phyloP scores from a whole-genome alignment of 2,888 invertebrate species.

The Corythucha ciliata region DNA sequence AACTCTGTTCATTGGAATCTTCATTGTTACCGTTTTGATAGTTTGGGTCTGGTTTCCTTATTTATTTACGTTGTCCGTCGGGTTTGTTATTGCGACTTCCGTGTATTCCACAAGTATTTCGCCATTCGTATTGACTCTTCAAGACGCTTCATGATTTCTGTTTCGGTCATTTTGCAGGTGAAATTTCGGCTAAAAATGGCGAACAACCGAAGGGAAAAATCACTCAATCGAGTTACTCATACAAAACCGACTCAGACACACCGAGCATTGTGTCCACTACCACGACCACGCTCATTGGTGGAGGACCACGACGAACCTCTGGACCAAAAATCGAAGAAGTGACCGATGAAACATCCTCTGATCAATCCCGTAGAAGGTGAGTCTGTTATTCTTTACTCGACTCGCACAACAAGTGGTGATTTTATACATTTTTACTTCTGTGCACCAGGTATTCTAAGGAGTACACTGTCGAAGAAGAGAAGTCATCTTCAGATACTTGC shows the following conservation, averaged over 20 bases:
- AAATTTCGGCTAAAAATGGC: slow-evolving; percentile 60
- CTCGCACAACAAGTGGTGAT: neutral
- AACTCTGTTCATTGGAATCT: no score
- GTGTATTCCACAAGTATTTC: no score
- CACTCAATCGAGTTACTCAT: slow-evolving; percentile 59
- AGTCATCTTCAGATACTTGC: slow-evolving; percentile 7
- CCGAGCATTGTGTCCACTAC: slow-evolving; percentile 30
- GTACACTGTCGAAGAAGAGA: slow-evolving; percentile 28
- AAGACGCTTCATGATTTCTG: no score
- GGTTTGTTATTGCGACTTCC: no score
- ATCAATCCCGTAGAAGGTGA: neutral
- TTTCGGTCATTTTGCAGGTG: slow-evolving; percentile 46
- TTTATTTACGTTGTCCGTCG: no score
- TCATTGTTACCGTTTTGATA: no score
- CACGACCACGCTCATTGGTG: slow-evolving; percentile 30
- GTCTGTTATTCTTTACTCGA: neutral
- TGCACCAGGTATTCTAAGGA: slow-evolving; percentile 27
- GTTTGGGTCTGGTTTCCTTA: no score
- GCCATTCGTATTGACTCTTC: no score
- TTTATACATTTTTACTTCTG: neutral
- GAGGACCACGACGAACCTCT: slow-evolving; percentile 32
- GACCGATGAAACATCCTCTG: slow-evolving; percentile 14
- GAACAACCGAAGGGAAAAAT: slow-evolving; percentile 58
- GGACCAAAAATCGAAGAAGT: slow-evolving; percentile 33
- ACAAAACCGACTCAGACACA: slow-evolving; percentile 34